Evolutionary conservation across 2,888 invertebrate genomes (phyloP).

Genomic region (Cyaniris semiargus): DNA sequence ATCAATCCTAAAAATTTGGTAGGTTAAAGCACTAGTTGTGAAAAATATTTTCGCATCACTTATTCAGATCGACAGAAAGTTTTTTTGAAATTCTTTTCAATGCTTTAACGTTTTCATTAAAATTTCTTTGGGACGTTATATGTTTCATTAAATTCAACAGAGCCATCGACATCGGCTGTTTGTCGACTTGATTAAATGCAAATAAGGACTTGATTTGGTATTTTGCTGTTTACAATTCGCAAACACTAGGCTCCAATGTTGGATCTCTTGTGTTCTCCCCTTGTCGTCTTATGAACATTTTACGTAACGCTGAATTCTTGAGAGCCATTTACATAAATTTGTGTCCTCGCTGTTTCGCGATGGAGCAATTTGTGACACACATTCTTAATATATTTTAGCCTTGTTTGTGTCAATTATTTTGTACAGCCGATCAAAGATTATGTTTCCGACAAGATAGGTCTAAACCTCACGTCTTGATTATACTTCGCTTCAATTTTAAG

Average conservation of each 20-base stretch:
- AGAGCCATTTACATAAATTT: slow-evolving; percentile 75
- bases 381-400: slow-evolving; percentile 9
- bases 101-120: slow-evolving; percentile 37
- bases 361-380: slow-evolving; percentile 60
- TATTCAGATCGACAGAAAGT: slow-evolving; percentile 41
- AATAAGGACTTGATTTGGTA: slow-evolving; percentile 70
- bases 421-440: background rate
- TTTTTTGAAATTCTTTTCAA: slow-evolving; percentile 43
- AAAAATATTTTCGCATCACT: background rate
- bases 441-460: background rate
- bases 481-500: too few species aligned
- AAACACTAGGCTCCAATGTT: slow-evolving; percentile 58
- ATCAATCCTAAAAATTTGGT: background rate
- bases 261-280: slow-evolving; percentile 66
- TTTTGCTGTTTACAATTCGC: slow-evolving; percentile 44
- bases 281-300: slow-evolving; percentile 66
- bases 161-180: slow-evolving; percentile 57
- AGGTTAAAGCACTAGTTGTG: background rate
- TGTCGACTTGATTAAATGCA: slow-evolving; percentile 63
- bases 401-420: slow-evolving; percentile 1
- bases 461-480: too few species aligned
- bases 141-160: slow-evolving; percentile 41
- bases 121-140: slow-evolving; percentile 18
- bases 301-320: slow-evolving; percentile 61
- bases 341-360: slow-evolving; percentile 70